Evolutionary conservation across 2,888 invertebrate species (phyloP).

Genomic region (Apoda limacodes): DNA sequence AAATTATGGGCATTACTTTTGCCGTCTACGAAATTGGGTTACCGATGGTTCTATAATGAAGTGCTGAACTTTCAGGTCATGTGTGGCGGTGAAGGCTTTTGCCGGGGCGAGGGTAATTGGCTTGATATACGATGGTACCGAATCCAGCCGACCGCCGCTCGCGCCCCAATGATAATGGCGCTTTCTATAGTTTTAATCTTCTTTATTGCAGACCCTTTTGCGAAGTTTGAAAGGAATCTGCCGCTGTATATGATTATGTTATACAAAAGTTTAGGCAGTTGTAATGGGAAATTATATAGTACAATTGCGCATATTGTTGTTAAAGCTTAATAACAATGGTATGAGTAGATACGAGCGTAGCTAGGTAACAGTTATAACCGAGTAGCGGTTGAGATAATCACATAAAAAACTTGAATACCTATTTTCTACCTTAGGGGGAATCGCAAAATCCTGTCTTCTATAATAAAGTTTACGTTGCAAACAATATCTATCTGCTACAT

Average conservation of each 20-base stretch:
- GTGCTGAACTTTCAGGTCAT: slow-evolving; percentile 60
- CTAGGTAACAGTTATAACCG: too few relatives aligned
- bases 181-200: slow-evolving; percentile 59
- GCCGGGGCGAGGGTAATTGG: slow-evolving; percentile 34
- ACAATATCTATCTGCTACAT: too few relatives aligned
- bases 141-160: slow-evolving; percentile 28
- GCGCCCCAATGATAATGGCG: slow-evolving; percentile 36
- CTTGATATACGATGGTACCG: slow-evolving; percentile 45
- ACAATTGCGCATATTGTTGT: too few relatives aligned
- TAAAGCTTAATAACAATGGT: too few relatives aligned
- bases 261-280: slow-evolving; percentile 16
- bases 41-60: slow-evolving; percentile 51
- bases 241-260: slow-evolving; percentile 29
- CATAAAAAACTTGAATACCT: too few relatives aligned
- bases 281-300: too few relatives aligned
- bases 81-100: slow-evolving; percentile 31
- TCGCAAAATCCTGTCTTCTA: too few relatives aligned
- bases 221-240: slow-evolving; percentile 33
- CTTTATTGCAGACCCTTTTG: slow-evolving; percentile 55
- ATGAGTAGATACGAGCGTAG: too few relatives aligned
- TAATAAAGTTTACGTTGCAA: too few relatives aligned
- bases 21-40: slow-evolving; percentile 34
- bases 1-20: slow-evolving; percentile 42
- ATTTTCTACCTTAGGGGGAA: too few relatives aligned
- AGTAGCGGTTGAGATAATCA: too few relatives aligned